Evolutionary conservation across 2,888 invertebrate genomes (phyloP).

Genomic region (Lingula anatina): DNA sequence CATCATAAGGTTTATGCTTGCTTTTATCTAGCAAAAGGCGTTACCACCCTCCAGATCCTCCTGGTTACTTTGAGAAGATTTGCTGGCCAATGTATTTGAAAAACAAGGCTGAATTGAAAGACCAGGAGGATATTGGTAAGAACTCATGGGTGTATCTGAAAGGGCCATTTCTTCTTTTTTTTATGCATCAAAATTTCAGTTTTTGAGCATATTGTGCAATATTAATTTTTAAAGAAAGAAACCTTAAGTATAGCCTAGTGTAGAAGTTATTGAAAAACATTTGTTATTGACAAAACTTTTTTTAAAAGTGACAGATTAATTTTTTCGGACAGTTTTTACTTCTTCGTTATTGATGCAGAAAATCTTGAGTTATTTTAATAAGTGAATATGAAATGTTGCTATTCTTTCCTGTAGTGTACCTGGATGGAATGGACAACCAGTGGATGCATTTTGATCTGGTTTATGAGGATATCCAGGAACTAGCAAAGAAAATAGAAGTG

Average conservation of each 20-base stretch:
- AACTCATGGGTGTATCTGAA: not conserved
- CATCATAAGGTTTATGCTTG: not conserved
- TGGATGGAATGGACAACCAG: not conserved
- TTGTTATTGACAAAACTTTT: not conserved
- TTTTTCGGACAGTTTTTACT: not conserved
- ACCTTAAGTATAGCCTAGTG: too few relatives aligned
- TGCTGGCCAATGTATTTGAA: constrained; percentile 82
- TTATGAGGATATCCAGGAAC: not conserved
- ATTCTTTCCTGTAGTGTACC: not conserved
- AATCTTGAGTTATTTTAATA: too few relatives aligned
- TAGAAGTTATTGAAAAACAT: not conserved
- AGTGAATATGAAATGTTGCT: too few relatives aligned
- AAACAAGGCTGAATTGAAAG: constrained; percentile 30
- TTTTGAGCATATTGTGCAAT: too few relatives aligned
- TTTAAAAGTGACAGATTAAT: not conserved
- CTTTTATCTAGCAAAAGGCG: constrained; percentile 54
- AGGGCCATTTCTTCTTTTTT: not conserved
- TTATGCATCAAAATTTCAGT: too few relatives aligned
- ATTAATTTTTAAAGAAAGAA: too few relatives aligned
- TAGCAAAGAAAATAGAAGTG: not conserved
- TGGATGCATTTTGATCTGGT: not conserved
- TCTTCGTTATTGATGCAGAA: not conserved
- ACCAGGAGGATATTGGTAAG: constrained; percentile 32
- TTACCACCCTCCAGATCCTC: constrained; percentile 84
- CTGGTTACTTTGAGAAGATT: constrained; percentile 79